Evolutionary conservation across 2,797 vertebrate species (phyloP).

Genomic region (Coendou prehensilis): DNA sequence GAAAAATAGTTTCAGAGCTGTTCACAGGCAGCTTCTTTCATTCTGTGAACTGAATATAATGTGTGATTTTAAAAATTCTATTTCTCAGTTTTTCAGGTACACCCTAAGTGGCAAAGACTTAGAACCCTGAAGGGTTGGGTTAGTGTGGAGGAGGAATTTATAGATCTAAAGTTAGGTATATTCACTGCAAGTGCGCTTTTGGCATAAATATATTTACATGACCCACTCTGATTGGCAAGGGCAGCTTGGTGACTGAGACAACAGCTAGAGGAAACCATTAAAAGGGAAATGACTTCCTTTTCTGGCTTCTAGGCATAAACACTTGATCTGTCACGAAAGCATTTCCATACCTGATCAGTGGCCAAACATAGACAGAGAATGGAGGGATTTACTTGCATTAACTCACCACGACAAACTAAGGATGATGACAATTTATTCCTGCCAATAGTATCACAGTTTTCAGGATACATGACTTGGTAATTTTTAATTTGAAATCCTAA

Average conservation of each 20-base stretch:
- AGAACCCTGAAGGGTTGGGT: neutral
- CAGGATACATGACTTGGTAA: neutral
- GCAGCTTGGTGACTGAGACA: neutral
- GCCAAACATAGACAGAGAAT: neutral
- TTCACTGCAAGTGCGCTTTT: neutral
- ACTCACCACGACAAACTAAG: neutral
- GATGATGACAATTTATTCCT: neutral
- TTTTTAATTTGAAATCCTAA: neutral
- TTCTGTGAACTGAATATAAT: slow-evolving; percentile 75
- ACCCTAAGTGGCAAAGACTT: neutral
- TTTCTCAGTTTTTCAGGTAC: slow-evolving; percentile 55
- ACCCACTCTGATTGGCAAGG: fast-evolving
- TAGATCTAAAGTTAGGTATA: neutral
- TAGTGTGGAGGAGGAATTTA: neutral
- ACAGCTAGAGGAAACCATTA: neutral
- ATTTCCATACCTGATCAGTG: too few species aligned
- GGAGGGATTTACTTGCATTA: neutral
- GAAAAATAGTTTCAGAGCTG: slow-evolving; percentile 85
- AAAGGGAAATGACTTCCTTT: neutral
- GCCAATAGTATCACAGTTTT: neutral
- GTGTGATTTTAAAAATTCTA: slow-evolving; percentile 80
- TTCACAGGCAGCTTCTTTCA: slow-evolving; percentile 77
- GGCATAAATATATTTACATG: neutral
- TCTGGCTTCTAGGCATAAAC: neutral
- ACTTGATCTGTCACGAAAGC: neutral